phyloP scores from a whole-genome alignment of 2,113 vertebrate species.

The Scopus umbretta region DNA sequence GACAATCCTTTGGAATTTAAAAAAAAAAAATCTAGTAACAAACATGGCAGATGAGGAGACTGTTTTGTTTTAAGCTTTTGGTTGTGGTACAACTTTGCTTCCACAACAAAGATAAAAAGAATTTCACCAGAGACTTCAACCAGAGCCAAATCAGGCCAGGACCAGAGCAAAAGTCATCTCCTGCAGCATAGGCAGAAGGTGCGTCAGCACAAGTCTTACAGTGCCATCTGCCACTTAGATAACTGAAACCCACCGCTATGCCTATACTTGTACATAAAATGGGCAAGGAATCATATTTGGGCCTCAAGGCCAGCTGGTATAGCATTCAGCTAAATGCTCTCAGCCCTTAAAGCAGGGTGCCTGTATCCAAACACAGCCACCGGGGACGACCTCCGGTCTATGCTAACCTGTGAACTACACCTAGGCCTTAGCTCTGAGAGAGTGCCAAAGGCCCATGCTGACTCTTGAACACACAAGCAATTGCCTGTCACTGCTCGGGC shows the following conservation, averaged over 20 bases:
- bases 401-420: neutral
- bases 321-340: neutral
- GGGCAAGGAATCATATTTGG: neutral
- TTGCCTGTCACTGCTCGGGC: neutral
- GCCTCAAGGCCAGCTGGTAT: neutral
- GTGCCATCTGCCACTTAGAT: neutral
- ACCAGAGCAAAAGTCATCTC: neutral
- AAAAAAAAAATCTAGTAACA: neutral
- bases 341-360: neutral
- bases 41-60: neutral
- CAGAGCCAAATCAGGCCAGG: neutral
- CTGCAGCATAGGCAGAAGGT: neutral
- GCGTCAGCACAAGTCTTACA: neutral
- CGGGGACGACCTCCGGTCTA: neutral
- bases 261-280: neutral
- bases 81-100: neutral
- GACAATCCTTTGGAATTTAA: neutral
- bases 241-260: neutral
- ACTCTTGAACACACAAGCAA: neutral
- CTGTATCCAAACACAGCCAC: neutral
- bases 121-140: neutral
- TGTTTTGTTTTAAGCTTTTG: neutral
- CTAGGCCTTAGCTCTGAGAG: neutral
- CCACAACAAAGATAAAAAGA: neutral
- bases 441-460: rapidly evolving